Percentiles rank a stretch among this genome's conserved stretches.
Conservation (phyloP, 2,888 invertebrate species). For the Blomia tropicalis region DNA sequence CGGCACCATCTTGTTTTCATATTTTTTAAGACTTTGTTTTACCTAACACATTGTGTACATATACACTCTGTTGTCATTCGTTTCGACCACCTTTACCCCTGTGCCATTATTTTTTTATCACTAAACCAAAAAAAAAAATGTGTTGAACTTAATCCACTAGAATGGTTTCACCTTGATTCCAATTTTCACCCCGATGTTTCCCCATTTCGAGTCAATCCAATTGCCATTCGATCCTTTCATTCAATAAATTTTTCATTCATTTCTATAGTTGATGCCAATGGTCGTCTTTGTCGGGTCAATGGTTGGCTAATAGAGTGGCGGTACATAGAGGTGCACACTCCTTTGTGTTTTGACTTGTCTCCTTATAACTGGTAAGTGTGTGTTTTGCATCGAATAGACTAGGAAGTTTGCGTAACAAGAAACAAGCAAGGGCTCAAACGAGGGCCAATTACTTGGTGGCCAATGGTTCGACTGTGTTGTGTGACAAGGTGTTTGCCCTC, state of each 20-base stretch:
- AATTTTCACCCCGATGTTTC: neutral
- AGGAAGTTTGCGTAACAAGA: conserved; percentile 6
- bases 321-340: neutral
- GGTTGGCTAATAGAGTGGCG: neutral
- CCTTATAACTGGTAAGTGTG: neutral
- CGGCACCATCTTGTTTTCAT: neutral
- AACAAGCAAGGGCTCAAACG: conserved; percentile 9
- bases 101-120: too few relatives aligned
- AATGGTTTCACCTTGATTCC: neutral
- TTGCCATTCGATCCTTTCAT: neutral
- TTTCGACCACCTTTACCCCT: too few relatives aligned
- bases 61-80: neutral
- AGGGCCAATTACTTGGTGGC: neutral
- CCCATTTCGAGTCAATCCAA: conserved; percentile 1
- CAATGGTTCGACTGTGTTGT: neutral
- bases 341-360: conserved; percentile 13
- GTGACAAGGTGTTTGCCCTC: neutral
- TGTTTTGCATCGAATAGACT: neutral
- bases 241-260: neutral
- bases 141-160: neutral
- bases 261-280: neutral
- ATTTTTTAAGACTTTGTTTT: neutral
- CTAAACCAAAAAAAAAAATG: too few relatives aligned
- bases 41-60: neutral
- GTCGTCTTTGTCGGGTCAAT: neutral